Conservation (phyloP, 2,797 vertebrate species). For the Chanos chanos region DNA sequence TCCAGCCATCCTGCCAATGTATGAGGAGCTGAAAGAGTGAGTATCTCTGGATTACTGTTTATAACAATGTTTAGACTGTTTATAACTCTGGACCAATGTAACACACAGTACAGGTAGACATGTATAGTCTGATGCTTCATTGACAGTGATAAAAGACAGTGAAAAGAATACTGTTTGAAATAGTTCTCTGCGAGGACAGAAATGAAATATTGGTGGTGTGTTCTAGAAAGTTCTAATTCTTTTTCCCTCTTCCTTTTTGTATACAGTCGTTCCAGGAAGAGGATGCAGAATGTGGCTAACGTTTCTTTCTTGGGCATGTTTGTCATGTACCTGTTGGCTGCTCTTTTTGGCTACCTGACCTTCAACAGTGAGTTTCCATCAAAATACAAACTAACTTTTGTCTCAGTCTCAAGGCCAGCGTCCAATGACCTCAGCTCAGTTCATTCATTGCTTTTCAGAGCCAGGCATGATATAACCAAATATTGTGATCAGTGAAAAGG, state of each 20-base stretch:
- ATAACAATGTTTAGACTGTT: not conserved
- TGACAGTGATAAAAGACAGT: too few species aligned
- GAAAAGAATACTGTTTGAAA: too few species aligned
- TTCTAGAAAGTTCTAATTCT: not conserved
- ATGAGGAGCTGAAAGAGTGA: conserved; percentile 94
- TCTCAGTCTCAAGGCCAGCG: not conserved
- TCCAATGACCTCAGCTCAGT: too few species aligned
- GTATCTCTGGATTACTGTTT: conserved; percentile 30
- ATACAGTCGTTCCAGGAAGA: conserved; percentile 85
- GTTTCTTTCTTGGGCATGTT: conserved; percentile 96
- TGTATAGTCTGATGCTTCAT: not conserved
- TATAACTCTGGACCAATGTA: too few species aligned
- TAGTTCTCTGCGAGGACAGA: too few species aligned
- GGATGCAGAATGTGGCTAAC: conserved; percentile 95
- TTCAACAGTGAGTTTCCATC: conserved; percentile 81
- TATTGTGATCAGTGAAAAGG: too few species aligned
- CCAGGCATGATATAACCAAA: too few species aligned
- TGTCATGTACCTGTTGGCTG: conserved; percentile 94
- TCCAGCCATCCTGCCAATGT: conserved; percentile 95
- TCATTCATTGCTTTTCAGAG: too few species aligned
- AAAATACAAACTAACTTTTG: not conserved
- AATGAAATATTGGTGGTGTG: too few species aligned
- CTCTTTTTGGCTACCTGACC: conserved; percentile 96
- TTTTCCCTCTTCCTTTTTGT: conserved; percentile 9
- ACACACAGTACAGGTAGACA: too few species aligned